Conservation (phyloP, 2,797 vertebrate species). For the Myripristis jacobus region DNA sequence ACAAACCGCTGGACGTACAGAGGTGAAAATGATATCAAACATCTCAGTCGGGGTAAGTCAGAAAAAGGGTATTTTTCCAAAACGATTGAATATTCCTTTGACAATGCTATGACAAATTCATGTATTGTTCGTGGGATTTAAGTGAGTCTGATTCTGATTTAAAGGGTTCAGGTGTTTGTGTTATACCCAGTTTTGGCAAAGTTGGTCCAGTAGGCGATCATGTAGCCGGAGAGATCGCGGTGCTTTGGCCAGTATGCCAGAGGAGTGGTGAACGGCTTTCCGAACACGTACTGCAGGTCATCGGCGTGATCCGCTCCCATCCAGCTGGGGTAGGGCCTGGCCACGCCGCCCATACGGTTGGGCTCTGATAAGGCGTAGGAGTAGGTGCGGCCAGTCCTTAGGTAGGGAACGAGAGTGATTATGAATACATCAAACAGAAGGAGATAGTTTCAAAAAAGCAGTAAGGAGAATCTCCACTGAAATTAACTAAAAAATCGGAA, state of each 20-base stretch:
- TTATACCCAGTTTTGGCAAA: constrained; percentile 93
- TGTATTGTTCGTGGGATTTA: neutral
- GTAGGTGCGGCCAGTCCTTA: constrained; percentile 86
- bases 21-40: too few species aligned
- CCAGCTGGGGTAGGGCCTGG: constrained; percentile 87
- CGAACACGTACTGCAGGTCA: constrained; percentile 93
- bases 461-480: too few species aligned
- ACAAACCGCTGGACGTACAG: too few species aligned
- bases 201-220: constrained; percentile 98
- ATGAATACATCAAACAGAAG: neutral
- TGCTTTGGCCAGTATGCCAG: constrained; percentile 87
- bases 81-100: neutral
- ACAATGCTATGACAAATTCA: neutral
- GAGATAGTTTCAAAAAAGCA: too few species aligned
- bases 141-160: neutral
- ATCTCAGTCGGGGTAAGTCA: too few species aligned
- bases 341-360: constrained; percentile 84
- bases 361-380: constrained; percentile 90
- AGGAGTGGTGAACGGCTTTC: constrained; percentile 88
- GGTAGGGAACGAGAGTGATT: constrained; percentile 1
- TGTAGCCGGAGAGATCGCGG: constrained; percentile 82
- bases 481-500: too few species aligned
- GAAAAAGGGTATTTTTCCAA: too few species aligned
- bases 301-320: constrained; percentile 93
- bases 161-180: neutral